Conservation (phyloP, 1,140 invertebrate genomes). For the Ips nitidus region DNA sequence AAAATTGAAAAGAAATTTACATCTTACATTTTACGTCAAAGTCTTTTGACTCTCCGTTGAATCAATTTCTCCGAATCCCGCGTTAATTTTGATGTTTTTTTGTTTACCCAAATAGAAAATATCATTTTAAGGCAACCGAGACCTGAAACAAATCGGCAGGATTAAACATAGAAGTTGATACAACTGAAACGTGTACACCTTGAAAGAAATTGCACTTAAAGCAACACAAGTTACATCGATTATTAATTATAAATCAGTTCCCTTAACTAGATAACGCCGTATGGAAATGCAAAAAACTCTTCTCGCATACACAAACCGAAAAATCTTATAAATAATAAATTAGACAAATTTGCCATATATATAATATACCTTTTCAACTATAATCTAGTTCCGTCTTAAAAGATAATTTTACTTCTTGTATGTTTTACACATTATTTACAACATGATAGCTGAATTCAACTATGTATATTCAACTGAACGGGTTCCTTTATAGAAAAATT, state of each 20-base stretch:
- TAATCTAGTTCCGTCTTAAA: slow-evolving; percentile 37
- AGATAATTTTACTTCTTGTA: slow-evolving; percentile 25
- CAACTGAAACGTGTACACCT: background rate
- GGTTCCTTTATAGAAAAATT: too few relatives aligned
- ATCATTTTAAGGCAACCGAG: background rate
- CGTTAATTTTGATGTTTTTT: background rate
- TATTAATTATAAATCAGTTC: background rate
- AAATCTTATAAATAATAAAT: slow-evolving; percentile 17
- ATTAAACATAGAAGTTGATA: background rate
- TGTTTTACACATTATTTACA: slow-evolving; percentile 42
- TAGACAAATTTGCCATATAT: slow-evolving; percentile 28
- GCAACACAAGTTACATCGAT: slow-evolving; percentile 19
- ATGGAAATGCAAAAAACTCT: slow-evolving; percentile 45
- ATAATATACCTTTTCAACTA: slow-evolving; percentile 32
- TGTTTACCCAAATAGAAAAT: background rate
- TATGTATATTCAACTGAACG: background rate
- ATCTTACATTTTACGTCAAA: slow-evolving; percentile 6
- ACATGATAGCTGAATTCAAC: slow-evolving; percentile 14
- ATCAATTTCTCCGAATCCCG: background rate
- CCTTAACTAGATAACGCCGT: slow-evolving; percentile 29
- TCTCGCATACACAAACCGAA: slow-evolving; percentile 9
- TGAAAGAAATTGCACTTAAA: slow-evolving; percentile 30
- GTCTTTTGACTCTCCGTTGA: slow-evolving; percentile 11
- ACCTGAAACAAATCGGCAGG: background rate
- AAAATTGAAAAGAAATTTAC: slow-evolving; percentile 24